A percentile compares a stretch with the other conserved stretches of the same genome.
Evolutionary conservation across 2,888 invertebrate genomes (phyloP).

Genomic region (Coronaproctus castanopsis): DNA sequence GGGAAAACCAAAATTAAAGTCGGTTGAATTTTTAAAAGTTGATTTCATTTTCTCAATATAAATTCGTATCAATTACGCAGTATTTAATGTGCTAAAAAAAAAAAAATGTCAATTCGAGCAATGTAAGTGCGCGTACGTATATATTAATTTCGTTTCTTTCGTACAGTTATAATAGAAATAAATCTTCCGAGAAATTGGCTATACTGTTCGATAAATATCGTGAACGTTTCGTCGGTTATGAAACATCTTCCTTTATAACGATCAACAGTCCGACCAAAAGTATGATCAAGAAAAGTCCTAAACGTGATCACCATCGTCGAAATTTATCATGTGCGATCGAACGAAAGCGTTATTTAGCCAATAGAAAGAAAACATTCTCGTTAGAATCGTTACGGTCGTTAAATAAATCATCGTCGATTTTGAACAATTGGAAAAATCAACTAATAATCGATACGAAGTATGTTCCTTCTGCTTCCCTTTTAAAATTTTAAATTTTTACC

Average conservation of each 20-base stretch:
- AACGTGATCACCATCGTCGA: constrained; percentile 42
- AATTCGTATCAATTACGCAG: too few species aligned
- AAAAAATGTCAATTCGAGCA: too few species aligned
- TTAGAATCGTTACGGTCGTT: constrained; percentile 31
- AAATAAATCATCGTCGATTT: neutral
- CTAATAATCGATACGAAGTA: neutral
- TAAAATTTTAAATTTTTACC: neutral
- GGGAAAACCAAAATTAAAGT: too few species aligned
- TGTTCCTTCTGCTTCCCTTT: neutral
- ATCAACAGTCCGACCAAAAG: constrained; percentile 25
- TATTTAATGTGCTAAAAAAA: too few species aligned
- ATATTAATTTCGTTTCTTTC: too few species aligned
- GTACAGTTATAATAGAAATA: constrained; percentile 47
- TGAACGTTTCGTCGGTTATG: constrained; percentile 49
- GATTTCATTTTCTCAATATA: too few species aligned
- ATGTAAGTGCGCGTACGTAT: too few species aligned
- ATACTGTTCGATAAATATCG: constrained; percentile 40
- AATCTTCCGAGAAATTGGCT: constrained; percentile 37
- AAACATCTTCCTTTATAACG: constrained; percentile 46
- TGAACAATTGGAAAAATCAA: neutral
- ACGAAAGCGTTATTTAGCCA: constrained; percentile 59
- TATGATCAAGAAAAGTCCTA: neutral
- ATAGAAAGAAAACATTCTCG: constrained; percentile 52
- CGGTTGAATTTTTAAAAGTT: too few species aligned
- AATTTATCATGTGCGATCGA: too few species aligned